Percentiles rank a stretch among this genome's conserved stretches.
These are phyloP conservation scores for Phoxinus phoxinus DNA, from an alignment of 2,113 vertebrate species.

Conservation along the genomic window DNA sequence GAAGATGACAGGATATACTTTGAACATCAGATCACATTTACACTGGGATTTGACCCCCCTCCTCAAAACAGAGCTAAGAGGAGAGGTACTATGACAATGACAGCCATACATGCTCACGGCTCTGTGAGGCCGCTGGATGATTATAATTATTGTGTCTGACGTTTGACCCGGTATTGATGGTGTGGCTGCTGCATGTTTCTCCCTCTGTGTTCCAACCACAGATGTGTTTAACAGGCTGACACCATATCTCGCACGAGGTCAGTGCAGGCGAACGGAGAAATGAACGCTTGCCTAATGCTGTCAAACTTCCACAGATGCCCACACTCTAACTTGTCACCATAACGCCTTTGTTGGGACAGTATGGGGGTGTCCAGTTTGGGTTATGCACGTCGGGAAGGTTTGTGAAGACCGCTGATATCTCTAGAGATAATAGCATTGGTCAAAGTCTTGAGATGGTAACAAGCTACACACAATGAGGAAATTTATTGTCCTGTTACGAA, in stretches of 20 bases:
- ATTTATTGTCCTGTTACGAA: too few species aligned
- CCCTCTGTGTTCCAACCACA: background rate
- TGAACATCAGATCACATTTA: conserved; percentile 82
- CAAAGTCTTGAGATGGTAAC: background rate
- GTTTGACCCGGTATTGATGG: conserved; percentile 35
- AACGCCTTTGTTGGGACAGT: conserved; percentile 14
- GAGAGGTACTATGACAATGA: conserved; percentile 37
- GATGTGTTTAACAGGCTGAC: conserved; percentile 45
- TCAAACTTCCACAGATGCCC: background rate
- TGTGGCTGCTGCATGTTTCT: conserved; percentile 6
- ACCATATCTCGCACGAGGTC: conserved; percentile 22
- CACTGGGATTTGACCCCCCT: conserved; percentile 59
- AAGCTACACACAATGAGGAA: background rate
- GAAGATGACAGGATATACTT: conserved; percentile 87
- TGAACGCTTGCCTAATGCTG: conserved; percentile 28
- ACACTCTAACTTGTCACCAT: conserved; percentile 12
- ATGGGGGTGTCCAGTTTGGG: background rate
- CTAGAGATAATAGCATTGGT: background rate
- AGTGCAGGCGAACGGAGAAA: conserved; percentile 1
- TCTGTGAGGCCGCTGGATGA: conserved; percentile 17
- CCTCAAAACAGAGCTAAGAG: conserved; percentile 49
- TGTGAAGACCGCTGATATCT: background rate
- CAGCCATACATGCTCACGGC: conserved; percentile 10
- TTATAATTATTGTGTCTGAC: conserved; percentile 45
- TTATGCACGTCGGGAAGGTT: background rate